Base-by-base conservation (phyloP, 2,113 vertebrate species). In the Corythornis vintsioides region DNA sequence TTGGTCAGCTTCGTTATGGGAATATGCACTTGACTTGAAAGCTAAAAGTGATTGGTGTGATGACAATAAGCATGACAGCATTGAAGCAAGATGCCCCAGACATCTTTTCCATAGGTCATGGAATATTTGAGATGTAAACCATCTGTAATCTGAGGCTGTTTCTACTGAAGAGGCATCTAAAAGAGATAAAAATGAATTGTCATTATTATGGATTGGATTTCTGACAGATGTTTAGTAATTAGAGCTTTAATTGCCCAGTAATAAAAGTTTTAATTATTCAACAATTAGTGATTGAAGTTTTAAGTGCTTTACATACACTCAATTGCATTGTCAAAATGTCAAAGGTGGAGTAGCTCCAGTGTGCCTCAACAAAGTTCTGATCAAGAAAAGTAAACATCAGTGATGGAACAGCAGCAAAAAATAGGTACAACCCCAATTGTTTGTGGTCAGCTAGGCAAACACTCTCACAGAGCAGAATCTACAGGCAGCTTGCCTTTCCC, bases 211-310 rank as follows among this genome's bases (percentile, higher is more conserved):
- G 65, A 35, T 43, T 89, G 92, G 86, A 93, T 94, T 91, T 90
- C 86, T 96, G 81, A 88, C 90, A 96, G 81, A 71, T 83, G 57
- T 67, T 92, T 94, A 82, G 70, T 80, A 96, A 94, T 95, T 94
- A 93, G 80, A 94, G 52, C 74, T 95, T 93, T 88, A 96, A 93
- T 96, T 94, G 86, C 73, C 61, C 4, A 0, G 47, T 77, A 91
- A 91, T 90, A 94, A 91, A 96, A 96, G 55, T 94, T 96, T 90
- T 95, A 96, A 96, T 94, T 96, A 91, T 40, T 86, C 67, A 76
- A 63, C 86, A 96, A 96, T 96, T 96, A 94, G 81, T 42, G 33
- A 50, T 78, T 87, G 67, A 94, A 88, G 57, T 93, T 94, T 94
- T 61, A 88, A 93, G 57, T 66, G 57, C 38, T 88, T 84, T 74